Conservation (phyloP, 2,888 invertebrate species). For the Tachystola acroxantha region DNA sequence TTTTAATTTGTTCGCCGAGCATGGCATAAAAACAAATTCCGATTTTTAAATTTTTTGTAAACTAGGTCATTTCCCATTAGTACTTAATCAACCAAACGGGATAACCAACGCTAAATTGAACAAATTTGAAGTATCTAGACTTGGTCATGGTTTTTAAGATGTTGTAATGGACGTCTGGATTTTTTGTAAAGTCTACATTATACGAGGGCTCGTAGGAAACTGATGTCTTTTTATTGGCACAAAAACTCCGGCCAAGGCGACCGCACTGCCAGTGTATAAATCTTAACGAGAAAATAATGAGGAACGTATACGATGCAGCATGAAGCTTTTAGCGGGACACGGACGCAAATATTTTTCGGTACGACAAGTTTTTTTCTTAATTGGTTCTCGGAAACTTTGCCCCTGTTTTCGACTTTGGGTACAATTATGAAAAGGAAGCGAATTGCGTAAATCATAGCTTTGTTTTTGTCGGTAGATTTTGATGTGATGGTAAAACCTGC, state of each 20-base stretch:
- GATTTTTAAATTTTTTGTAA: too few species aligned
- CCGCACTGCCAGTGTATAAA: constrained; percentile 28
- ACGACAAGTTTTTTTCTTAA: constrained; percentile 38
- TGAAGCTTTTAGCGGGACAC: constrained; percentile 30
- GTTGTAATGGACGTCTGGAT: constrained; percentile 9
- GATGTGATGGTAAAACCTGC: too few species aligned
- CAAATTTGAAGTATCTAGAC: too few species aligned
- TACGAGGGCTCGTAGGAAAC: too few species aligned
- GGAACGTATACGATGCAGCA: constrained; percentile 27
- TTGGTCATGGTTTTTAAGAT: too few species aligned
- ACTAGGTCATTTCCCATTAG: too few species aligned
- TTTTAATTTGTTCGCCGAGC: too few species aligned
- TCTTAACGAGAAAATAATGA: constrained; percentile 57
- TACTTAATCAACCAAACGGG: too few species aligned
- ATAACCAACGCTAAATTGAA: too few species aligned
- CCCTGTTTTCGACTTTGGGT: constrained; percentile 19
- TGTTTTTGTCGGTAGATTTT: constrained; percentile 16
- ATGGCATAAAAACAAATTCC: too few species aligned
- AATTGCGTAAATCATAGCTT: constrained; percentile 19
- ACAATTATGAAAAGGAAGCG: constrained; percentile 18
- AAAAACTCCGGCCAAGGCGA: constrained; percentile 5
- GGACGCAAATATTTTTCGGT: constrained; percentile 27
- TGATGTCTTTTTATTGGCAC: constrained; percentile 10
- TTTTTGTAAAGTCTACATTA: too few species aligned
- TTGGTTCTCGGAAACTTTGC: constrained; percentile 38